Evolutionary conservation across 2,797 vertebrate genomes (phyloP).

Genomic region (Carduelis carduelis): DNA sequence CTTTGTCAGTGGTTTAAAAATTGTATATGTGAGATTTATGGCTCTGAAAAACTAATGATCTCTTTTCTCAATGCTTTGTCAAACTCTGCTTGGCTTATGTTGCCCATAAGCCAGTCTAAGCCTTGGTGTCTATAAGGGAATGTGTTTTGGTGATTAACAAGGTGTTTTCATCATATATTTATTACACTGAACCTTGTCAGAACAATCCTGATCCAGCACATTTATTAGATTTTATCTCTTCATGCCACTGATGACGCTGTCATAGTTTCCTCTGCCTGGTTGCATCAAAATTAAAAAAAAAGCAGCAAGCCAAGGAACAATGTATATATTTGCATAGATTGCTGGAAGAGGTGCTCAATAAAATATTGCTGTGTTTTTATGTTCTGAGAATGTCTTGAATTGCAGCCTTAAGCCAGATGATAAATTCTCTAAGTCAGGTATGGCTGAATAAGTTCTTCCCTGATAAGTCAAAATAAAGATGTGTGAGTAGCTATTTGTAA

Average conservation of each 20-base stretch:
- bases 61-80: constrained; percentile 55
- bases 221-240: not conserved
- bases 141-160: constrained; percentile 40
- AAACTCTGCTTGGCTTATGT: not conserved
- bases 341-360: not conserved
- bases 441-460: not conserved
- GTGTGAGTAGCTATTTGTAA: not conserved
- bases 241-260: not conserved
- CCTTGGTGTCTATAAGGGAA: not conserved
- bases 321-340: constrained; percentile 39
- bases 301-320: not conserved
- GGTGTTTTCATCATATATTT: not conserved
- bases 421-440: not conserved
- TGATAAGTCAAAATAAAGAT: constrained; percentile 25
- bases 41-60: constrained; percentile 49
- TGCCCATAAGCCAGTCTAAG: not conserved
- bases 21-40: constrained; percentile 44
- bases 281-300: not conserved
- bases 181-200: not conserved
- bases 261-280: not conserved
- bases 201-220: not conserved
- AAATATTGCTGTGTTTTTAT: constrained; percentile 21
- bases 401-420: not conserved
- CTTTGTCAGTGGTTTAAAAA: constrained; percentile 69
- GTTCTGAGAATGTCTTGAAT: not conserved